Evolutionary conservation across 2,797 vertebrate species (phyloP), one percentile per base, ranked within the genome.

Genomic region (Takifugu rubripes): DNA sequence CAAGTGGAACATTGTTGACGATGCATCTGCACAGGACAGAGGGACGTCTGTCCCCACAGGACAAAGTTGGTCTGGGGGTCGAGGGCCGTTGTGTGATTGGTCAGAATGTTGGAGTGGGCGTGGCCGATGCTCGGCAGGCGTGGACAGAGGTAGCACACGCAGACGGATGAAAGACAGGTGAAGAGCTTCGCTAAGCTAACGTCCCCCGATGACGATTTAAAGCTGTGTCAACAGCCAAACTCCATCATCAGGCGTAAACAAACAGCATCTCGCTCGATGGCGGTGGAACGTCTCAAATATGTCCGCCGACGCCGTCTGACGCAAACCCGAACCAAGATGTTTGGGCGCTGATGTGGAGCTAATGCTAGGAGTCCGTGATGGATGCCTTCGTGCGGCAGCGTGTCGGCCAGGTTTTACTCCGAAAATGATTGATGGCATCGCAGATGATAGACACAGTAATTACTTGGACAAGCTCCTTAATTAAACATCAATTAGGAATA

Each of bases 401-500:
- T 78, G 74, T 66, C 62, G 50, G 61, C 63, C 66, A 68, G 63
- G 77, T 79, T 87, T 81, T 74, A 75, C 74, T 68, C 59, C 46
- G 46, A 33, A 43, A 29, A 62, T 89, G 90, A 91, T 88, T 88
- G 85, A 90, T 88, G 80, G 76, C 73, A 67, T 53, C 70, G 68
- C 47, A 64, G 74, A 65, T 85, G 85, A 90, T 82, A 81, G 86
- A 83, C 68, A 66, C 71, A 77, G 73, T 89, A 90, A 90, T 90
- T 79, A 84, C 77, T 84, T 63, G 70, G 78, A 90, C 91, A 85
- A 84, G 84, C 72, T 67, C 81, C 75, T 83, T 88, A 88, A 92
- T 92, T 89, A 90, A 90, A 89, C 74, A 84, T 84, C 86, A 87
- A 84, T 90, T 90, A 89, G 73, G 49, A 70, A 56, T 52, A 61